A percentile compares a stretch with the other conserved stretches of the same genome.
Conservation (phyloP, 1,140 invertebrate genomes). For the Gryllus bimaculatus region DNA sequence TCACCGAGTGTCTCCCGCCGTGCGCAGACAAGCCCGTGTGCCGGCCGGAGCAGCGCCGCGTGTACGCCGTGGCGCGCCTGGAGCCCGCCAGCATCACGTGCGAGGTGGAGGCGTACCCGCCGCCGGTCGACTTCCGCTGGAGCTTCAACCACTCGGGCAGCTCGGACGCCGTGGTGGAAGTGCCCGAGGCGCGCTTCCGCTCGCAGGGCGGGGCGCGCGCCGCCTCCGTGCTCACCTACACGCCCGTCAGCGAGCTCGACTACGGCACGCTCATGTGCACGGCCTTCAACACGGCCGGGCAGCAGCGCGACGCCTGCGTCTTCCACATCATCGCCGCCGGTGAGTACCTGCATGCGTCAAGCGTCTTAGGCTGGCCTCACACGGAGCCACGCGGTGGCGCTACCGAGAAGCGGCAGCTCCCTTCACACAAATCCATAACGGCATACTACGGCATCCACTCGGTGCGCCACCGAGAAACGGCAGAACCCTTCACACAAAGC, state of each 20-base stretch:
- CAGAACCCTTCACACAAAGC: no score
- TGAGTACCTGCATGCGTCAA: constrained; percentile 12
- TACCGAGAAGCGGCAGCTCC: no score
- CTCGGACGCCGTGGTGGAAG: constrained; percentile 59
- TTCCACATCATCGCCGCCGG: constrained; percentile 63
- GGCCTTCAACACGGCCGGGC: constrained; percentile 55
- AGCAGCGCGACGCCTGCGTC: constrained; percentile 54
- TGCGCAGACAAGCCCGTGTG: constrained; percentile 76
- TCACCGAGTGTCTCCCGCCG: no score
- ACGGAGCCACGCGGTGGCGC: no score
- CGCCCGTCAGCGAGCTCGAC: constrained; percentile 64
- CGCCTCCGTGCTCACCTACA: constrained; percentile 61
- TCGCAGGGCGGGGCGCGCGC: background rate
- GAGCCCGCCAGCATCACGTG: constrained; percentile 72
- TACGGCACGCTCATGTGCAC: constrained; percentile 60
- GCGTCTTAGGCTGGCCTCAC: no score
- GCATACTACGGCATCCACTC: no score
- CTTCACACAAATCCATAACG: no score
- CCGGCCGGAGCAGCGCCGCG: constrained; percentile 59
- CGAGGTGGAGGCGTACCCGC: constrained; percentile 77
- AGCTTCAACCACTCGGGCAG: constrained; percentile 81
- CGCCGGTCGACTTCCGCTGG: constrained; percentile 76
- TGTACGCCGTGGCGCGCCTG: constrained; percentile 75
- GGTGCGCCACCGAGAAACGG: no score
- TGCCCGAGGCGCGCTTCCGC: background rate